Evolutionary conservation across 2,113 vertebrate genomes (phyloP).

Genomic region (Notothenia rossii): DNA sequence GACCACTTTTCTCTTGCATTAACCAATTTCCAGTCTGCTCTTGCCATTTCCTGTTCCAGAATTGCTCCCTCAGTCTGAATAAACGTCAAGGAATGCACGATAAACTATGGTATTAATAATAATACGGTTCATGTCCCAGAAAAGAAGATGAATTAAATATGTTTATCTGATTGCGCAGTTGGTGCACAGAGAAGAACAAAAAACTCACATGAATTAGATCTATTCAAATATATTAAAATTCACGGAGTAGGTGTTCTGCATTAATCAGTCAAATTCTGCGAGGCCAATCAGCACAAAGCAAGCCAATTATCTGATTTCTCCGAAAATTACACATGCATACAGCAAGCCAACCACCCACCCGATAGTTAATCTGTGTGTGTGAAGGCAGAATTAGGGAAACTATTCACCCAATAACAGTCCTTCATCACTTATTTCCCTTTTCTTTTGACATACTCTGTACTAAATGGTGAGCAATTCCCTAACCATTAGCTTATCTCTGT

Average conservation of each 20-base stretch:
- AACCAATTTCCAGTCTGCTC: conserved; percentile 24
- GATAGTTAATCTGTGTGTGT: background rate
- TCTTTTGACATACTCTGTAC: conserved; percentile 41
- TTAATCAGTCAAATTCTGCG: conserved; percentile 54
- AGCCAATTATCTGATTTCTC: conserved; percentile 35
- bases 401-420: conserved; percentile 12
- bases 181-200: conserved; percentile 1
- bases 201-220: conserved; percentile 10
- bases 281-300: conserved; percentile 49
- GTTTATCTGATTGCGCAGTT: conserved; percentile 23
- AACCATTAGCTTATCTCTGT: conserved; percentile 75
- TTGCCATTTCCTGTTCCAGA: conserved; percentile 40
- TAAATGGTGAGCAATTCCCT: conserved; percentile 65
- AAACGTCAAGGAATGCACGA: conserved; percentile 33
- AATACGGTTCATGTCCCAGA: background rate
- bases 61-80: conserved; percentile 24
- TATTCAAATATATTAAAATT: conserved; percentile 50
- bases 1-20: conserved; percentile 19
- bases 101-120: conserved; percentile 14
- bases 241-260: conserved; percentile 34
- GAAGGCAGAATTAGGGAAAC: conserved; percentile 24
- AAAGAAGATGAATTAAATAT: conserved; percentile 9
- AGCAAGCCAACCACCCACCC: background rate
- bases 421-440: conserved; percentile 16
- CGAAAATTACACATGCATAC: conserved; percentile 14